phyloP scores from a whole-genome alignment of 2,888 invertebrate genomes.

The Caenorhabditis sp. region DNA sequence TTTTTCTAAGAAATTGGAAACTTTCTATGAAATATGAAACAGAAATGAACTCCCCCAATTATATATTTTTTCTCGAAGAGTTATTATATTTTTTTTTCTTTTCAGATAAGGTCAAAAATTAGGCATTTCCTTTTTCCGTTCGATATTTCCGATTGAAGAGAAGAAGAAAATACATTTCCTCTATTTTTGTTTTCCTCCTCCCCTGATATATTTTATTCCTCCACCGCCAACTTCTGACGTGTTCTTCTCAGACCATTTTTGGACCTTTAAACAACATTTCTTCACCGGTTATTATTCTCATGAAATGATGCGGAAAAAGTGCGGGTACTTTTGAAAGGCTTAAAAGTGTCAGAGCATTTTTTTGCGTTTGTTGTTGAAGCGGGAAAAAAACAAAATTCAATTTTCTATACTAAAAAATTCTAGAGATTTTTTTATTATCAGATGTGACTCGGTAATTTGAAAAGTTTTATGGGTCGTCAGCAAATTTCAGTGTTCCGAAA shows the following conservation, averaged over 20 bases:
- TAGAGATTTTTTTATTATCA: background rate
- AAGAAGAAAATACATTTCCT: background rate
- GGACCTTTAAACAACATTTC: background rate
- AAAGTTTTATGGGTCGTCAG: background rate
- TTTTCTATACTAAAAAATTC: background rate
- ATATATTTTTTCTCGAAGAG: background rate
- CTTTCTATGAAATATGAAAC: background rate
- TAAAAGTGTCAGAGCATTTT: background rate
- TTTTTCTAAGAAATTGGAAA: conserved; percentile 9
- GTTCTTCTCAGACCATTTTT: background rate
- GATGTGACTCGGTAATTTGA: too few species aligned
- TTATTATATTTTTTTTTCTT: background rate
- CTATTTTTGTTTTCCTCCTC: background rate
- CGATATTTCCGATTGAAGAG: background rate
- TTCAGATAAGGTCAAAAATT: background rate
- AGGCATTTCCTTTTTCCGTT: background rate
- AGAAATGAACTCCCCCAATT: background rate
- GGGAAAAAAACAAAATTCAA: background rate
- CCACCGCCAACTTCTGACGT: background rate
- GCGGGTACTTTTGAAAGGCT: background rate
- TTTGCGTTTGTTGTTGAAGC: background rate
- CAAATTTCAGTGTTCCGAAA: background rate
- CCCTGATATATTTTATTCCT: too few species aligned
- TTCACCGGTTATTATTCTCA: background rate
- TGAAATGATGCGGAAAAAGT: background rate